Percentiles rank a stretch among this genome's conserved stretches.
phyloP scores from a whole-genome alignment of 2,113 vertebrate genomes.

The Rhodinocichla rosea region DNA sequence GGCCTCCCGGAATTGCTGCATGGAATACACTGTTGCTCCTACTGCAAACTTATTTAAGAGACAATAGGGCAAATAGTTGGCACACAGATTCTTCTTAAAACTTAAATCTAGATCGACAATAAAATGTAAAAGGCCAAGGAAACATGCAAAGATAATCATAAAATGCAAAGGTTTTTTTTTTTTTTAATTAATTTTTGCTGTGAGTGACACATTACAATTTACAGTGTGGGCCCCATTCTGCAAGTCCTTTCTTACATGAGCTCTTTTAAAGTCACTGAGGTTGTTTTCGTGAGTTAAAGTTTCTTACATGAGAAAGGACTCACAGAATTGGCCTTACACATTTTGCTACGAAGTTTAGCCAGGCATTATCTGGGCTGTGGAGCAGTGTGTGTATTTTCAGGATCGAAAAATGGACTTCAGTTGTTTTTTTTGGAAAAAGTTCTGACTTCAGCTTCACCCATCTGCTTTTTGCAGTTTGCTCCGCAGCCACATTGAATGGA shows the following conservation, averaged over 20 bases:
- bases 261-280: background rate
- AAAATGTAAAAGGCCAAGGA: background rate
- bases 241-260: background rate
- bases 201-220: background rate
- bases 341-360: background rate
- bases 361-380: background rate
- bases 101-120: background rate
- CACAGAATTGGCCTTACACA: background rate
- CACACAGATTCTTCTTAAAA: background rate
- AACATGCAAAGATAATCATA: background rate
- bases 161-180: background rate
- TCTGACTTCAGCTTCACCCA: background rate
- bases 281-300: background rate
- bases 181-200: background rate
- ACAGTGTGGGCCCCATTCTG: background rate
- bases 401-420: background rate
- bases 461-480: background rate
- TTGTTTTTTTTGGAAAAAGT: background rate
- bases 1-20: background rate
- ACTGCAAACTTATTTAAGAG: conserved; percentile 44
- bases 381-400: background rate
- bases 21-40: conserved; percentile 9
- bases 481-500: background rate
- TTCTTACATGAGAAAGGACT: background rate
- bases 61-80: conserved; percentile 41